Conservation (phyloP, 2,113 vertebrate genomes). For the Oxyruncus cristatus region DNA sequence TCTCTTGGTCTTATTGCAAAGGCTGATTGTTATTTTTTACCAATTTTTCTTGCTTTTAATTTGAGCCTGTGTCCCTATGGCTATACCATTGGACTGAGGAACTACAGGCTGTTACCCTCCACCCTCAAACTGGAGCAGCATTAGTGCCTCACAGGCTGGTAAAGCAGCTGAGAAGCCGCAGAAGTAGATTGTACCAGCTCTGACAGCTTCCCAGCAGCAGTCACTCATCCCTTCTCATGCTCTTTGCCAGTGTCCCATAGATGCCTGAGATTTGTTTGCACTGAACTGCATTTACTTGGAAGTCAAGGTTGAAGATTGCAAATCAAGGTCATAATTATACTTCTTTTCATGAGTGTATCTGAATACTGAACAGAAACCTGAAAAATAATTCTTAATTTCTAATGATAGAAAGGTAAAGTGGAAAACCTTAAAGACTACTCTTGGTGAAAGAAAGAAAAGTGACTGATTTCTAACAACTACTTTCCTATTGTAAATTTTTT, state of each 20-base stretch:
- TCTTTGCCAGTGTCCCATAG: not conserved
- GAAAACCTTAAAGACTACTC: not conserved
- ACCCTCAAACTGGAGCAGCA: not conserved
- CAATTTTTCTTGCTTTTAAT: not conserved
- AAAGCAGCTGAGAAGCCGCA: not conserved
- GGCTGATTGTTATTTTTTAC: not conserved
- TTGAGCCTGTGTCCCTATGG: not conserved
- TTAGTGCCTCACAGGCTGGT: not conserved
- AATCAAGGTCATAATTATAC: not conserved
- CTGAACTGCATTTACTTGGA: not conserved
- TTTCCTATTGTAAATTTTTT: not conserved
- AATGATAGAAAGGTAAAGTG: not conserved
- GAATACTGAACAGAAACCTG: not conserved
- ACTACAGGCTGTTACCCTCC: not conserved
- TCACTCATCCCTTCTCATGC: not conserved
- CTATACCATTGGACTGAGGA: not conserved
- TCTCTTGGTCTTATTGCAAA: not conserved
- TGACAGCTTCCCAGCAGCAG: not conserved
- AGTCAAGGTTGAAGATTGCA: not conserved
- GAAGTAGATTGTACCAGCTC: accelerated
- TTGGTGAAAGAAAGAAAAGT: not conserved
- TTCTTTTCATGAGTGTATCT: not conserved
- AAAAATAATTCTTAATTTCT: not conserved
- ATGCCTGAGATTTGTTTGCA: not conserved
- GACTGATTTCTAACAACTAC: not conserved